These are phyloP conservation scores for Cinara cedri DNA, from an alignment of 2,888 invertebrate genomes.

Conservation along the genomic window DNA sequence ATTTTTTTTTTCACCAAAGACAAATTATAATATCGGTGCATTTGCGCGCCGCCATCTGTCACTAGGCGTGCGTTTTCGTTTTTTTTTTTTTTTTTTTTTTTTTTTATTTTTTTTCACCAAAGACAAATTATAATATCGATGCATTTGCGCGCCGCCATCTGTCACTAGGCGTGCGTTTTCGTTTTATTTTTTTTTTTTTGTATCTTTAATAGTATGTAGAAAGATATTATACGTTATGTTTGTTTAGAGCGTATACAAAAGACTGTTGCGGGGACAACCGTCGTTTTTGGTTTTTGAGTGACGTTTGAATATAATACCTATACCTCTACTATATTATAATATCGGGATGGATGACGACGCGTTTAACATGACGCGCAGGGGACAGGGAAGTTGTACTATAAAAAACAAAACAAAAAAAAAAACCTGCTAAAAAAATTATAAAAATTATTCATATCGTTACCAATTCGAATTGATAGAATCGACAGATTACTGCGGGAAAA, in stretches of 20 bases:
- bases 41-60: constrained; percentile 46
- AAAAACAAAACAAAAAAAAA: background rate
- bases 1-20: constrained; percentile 5
- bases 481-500: constrained; percentile 24
- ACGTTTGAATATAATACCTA: constrained; percentile 51
- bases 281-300: constrained; percentile 45
- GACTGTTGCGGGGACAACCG: constrained; percentile 26
- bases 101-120: background rate
- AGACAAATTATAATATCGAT: constrained; percentile 56
- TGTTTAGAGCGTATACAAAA: constrained; percentile 34
- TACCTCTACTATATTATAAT: no score
- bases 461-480: constrained; percentile 43
- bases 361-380: background rate
- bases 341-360: background rate
- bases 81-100: constrained; percentile 33
- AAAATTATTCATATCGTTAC: constrained; percentile 54
- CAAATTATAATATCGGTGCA: constrained; percentile 55
- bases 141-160: constrained; percentile 41
- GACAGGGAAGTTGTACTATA: no score
- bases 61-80: constrained; percentile 44
- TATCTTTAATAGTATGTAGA: constrained; percentile 18
- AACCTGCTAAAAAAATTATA: background rate
- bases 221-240: constrained; percentile 24
- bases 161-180: constrained; percentile 53
- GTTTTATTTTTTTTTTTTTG: no score